These are phyloP conservation scores for Mustelus asterias DNA, from an alignment of 2,113 vertebrate genomes.

Conservation along the genomic window DNA sequence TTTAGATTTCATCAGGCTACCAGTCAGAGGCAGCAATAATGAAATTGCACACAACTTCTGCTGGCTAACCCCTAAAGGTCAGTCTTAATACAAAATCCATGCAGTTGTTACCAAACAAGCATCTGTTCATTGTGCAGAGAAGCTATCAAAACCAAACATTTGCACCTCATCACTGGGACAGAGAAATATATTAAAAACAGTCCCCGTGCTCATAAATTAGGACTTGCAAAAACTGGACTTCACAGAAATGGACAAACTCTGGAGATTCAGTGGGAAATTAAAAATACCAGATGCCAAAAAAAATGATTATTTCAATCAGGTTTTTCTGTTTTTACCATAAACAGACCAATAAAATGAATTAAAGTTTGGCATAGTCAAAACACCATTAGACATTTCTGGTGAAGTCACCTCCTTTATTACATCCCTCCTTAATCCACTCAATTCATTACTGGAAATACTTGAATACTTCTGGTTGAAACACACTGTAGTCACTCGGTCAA, in stretches of 20 bases:
- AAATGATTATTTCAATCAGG: conserved; percentile 22
- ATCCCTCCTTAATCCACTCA: not conserved
- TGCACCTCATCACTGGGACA: conserved; percentile 19
- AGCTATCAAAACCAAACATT: not conserved
- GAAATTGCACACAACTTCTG: not conserved
- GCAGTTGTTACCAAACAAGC: conserved; percentile 11
- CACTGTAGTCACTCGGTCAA: not conserved
- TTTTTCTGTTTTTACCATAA: conserved; percentile 25
- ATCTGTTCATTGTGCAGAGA: conserved; percentile 2
- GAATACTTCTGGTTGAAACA: not conserved
- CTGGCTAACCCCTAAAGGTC: not conserved
- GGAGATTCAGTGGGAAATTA: conserved; percentile 24
- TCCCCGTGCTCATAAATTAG: not conserved
- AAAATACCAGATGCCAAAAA: conserved; percentile 11
- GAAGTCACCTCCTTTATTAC: not conserved
- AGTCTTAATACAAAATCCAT: conserved; percentile 3
- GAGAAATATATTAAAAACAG: not conserved
- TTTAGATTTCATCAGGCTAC: not conserved
- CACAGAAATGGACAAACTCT: not conserved
- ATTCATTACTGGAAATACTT: not conserved
- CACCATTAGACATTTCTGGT: not conserved
- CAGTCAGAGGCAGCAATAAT: not conserved
- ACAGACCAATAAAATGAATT: conserved; percentile 17
- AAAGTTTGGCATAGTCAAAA: not conserved
- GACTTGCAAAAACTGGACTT: not conserved